Evolutionary conservation across 1,140 invertebrate genomes (phyloP).

Genomic region (Caenorhabditis inopinata): DNA sequence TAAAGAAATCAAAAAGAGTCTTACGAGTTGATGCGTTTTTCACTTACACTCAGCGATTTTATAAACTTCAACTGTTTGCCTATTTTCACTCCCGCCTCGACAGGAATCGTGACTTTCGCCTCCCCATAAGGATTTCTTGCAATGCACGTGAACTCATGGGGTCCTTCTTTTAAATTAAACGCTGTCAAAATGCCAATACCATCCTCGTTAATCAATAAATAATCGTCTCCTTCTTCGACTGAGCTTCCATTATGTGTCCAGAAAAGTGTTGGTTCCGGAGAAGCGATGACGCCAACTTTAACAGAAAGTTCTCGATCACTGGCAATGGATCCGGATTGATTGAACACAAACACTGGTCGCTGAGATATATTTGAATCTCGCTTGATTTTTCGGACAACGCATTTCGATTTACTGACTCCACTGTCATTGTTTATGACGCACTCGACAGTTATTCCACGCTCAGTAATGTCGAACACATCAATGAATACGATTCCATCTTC

Average conservation of each 20-base stretch:
- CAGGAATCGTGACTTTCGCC: not conserved
- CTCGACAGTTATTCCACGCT: not conserved
- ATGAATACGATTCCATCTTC: slow-evolving; percentile 40
- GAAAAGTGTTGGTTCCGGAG: slow-evolving; percentile 12
- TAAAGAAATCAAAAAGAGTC: not conserved
- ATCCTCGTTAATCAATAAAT: slow-evolving; percentile 12
- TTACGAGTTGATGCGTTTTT: not conserved
- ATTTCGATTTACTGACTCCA: not conserved
- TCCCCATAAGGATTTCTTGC: slow-evolving; percentile 7
- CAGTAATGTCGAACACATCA: not conserved
- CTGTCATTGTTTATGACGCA: not conserved
- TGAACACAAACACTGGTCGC: not conserved
- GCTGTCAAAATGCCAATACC: slow-evolving; percentile 21
- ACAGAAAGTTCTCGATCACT: slow-evolving; percentile 1
- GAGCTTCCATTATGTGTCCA: not conserved
- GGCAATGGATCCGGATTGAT: not conserved
- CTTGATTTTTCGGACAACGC: not conserved
- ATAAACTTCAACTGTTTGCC: not conserved
- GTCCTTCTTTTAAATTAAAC: not conserved
- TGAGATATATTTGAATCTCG: slow-evolving; percentile 1
- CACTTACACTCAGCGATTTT: not conserved
- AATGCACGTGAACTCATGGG: not conserved
- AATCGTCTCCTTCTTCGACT: slow-evolving; percentile 8
- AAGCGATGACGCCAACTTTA: slow-evolving; percentile 17
- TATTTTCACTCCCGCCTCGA: not conserved